These are phyloP conservation scores for Coelopa pilipes DNA, from an alignment of 2,888 invertebrate genomes.

Conservation along the genomic window DNA sequence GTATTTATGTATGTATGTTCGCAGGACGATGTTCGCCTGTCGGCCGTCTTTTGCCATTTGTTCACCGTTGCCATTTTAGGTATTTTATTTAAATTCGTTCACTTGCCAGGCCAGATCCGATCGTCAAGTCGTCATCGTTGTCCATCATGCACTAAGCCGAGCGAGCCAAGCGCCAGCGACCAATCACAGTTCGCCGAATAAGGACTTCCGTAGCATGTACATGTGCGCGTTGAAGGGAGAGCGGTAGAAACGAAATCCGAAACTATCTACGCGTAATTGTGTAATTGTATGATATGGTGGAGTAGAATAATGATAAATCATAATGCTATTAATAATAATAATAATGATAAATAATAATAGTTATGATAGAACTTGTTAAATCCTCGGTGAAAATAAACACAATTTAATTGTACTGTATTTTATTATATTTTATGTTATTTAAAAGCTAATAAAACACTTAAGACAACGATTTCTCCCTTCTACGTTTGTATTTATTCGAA, in stretches of 20 bases:
- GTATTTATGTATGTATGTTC: conserved; percentile 19
- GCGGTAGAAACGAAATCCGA: not conserved
- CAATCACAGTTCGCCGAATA: not conserved
- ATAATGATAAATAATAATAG: conserved; percentile 13
- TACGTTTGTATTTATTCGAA: too few relatives aligned
- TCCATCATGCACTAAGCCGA: not conserved
- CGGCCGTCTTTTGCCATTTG: not conserved
- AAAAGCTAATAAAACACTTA: too few relatives aligned
- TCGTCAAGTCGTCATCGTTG: not conserved
- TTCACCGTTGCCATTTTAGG: not conserved
- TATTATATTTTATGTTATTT: too few relatives aligned
- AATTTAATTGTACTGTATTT: conserved; percentile 7
- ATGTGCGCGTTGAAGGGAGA: too few relatives aligned
- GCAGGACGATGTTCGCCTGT: not conserved
- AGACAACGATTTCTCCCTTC: too few relatives aligned
- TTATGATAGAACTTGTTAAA: conserved; percentile 28
- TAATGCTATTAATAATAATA: not conserved
- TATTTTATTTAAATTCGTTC: conserved; percentile 7
- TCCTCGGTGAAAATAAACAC: conserved; percentile 6
- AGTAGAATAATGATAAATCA: not conserved
- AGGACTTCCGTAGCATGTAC: not conserved
- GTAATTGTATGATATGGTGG: conserved; percentile 26
- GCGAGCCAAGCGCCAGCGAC: not conserved
- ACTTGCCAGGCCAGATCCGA: conserved; percentile 9
- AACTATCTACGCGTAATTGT: conserved; percentile 12